Percentiles rank a stretch among this genome's conserved stretches.
These are phyloP conservation scores for Platycnemis pennipes DNA, from an alignment of 2,888 invertebrate genomes.

Conservation along the genomic window DNA sequence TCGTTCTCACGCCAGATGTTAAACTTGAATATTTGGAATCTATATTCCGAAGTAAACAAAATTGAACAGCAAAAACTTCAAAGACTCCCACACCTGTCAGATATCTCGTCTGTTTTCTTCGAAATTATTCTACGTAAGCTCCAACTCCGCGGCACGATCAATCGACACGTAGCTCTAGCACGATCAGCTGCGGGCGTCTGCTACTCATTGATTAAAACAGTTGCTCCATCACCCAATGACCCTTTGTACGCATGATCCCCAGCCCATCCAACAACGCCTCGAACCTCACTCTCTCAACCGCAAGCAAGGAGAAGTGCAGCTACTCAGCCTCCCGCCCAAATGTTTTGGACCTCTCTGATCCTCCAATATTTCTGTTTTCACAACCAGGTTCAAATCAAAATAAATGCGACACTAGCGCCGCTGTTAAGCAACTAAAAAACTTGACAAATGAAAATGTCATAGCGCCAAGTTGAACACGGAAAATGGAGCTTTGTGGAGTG, in stretches of 20 bases:
- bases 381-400: conserved; percentile 29
- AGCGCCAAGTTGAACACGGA: background rate
- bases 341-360: conserved; percentile 73
- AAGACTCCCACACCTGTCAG: background rate
- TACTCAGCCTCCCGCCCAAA: conserved; percentile 79
- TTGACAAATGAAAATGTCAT: background rate
- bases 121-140: background rate
- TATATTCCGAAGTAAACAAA: background rate
- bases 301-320: conserved; percentile 76
- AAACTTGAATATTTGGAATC: background rate
- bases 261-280: conserved; percentile 74
- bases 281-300: conserved; percentile 76
- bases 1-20: background rate
- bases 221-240: conserved; percentile 44
- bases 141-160: background rate
- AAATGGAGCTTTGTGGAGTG: background rate
- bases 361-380: background rate
- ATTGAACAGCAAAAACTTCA: background rate
- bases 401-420: background rate
- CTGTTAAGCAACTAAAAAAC: conserved; percentile 21
- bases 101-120: background rate
- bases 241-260: conserved; percentile 61
- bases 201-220: conserved; percentile 61
- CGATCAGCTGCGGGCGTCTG: conserved; percentile 55
- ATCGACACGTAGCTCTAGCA: conserved; percentile 59